Evolutionary conservation across 2,797 vertebrate species (phyloP), one percentile per base, ranked within the genome.

Genomic region (Siniperca obscura): DNA sequence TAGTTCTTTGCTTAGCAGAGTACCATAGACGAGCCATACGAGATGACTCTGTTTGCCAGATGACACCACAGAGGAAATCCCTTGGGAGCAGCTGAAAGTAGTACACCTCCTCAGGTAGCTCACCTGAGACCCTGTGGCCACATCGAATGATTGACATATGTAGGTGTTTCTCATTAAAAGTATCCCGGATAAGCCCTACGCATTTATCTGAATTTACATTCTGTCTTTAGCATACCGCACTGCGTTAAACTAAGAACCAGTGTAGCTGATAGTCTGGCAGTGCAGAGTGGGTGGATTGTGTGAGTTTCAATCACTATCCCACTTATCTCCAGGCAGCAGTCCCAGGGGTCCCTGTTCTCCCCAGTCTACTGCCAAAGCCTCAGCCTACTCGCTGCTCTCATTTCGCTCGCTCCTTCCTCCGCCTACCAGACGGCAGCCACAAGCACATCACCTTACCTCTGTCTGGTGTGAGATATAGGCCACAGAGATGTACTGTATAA

Each of bases 241-340:
- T 44, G 55, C 10, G 7, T 70, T 53, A 56, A 68, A 53, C 48
- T 30, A 53, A 36, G 74, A 84, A 25, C 48, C 77, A 30, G 42
- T 82, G 75, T 40, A 64, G 80, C 61, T 78, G 66, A 70, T 55
- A 68, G 70, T 62, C 30, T 80, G 72, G 69, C 74, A 66, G 74
- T 72, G 67, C 78, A 67, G 73, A 82, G 88, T 85, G 82, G 82
- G 82, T 70, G 82, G 85, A 86, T 70, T 86, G 86, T 79, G 83
- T 83, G 84, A 85, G 82, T 90, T 90, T 91, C 84, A 83, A 78
- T 89, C 89, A 86, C 80, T 74, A 89, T 89, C 84, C 85, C 78
- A 76, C 80, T 90, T 87, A 89, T 91, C 83, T 90, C 83, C 76
- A 85, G 74, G 85, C 84, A 86, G 78, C 55, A 40, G 50, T 91